Evolutionary conservation across 2,113 vertebrate genomes (phyloP).

Genomic region (Narcine bancroftii): DNA sequence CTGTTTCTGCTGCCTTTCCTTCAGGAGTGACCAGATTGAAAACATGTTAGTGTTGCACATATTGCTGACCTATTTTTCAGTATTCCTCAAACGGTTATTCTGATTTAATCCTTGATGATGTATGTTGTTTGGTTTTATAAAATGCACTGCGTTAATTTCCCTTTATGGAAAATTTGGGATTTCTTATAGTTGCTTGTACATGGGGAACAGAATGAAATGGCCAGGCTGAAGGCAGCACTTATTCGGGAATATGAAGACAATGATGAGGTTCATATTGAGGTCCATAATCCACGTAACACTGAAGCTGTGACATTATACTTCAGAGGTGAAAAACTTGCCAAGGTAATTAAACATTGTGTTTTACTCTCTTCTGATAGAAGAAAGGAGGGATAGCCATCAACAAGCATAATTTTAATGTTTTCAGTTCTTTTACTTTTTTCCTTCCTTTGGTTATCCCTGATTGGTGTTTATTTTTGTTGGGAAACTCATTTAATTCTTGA

Average conservation of each 20-base stretch:
- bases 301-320: conserved; percentile 94
- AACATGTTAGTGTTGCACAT: neutral
- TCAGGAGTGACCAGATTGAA: neutral
- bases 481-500: neutral
- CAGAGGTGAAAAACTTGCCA: conserved; percentile 93
- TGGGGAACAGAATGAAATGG: conserved; percentile 98
- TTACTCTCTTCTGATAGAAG: neutral
- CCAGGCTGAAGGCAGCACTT: conserved; percentile 86
- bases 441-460: neutral
- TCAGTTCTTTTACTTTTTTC: neutral
- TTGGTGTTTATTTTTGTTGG: neutral
- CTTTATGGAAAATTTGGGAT: neutral
- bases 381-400: neutral
- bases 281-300: conserved; percentile 92
- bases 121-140: neutral
- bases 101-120: neutral
- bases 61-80: neutral
- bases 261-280: conserved; percentile 89
- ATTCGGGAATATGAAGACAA: conserved; percentile 96
- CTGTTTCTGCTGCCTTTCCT: neutral
- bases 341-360: conserved; percentile 58
- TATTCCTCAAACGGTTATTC: neutral
- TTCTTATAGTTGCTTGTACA: conserved; percentile 79
- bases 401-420: neutral
- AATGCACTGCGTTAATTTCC: neutral